A percentile compares a stretch with the other conserved stretches of the same genome.
phyloP scores from a whole-genome alignment of 2,113 vertebrate species.

The Alexandromys fortis region DNA sequence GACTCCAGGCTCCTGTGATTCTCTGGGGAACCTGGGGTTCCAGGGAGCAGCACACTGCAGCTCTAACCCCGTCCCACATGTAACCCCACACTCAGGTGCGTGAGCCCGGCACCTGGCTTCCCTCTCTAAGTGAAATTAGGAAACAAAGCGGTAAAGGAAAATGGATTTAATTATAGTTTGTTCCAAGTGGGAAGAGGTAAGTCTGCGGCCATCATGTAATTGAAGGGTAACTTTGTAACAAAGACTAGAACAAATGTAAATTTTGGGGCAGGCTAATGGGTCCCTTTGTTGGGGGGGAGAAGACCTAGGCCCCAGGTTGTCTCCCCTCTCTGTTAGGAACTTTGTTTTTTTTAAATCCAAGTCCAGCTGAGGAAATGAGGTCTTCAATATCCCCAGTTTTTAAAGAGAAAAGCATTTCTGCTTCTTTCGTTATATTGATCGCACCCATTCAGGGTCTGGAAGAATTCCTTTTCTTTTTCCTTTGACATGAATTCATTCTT shows the following conservation, averaged over 20 bases:
- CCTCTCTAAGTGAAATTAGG: not conserved
- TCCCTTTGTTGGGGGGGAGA: not conserved
- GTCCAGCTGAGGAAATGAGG: not conserved
- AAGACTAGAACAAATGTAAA: not conserved
- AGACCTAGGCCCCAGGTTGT: not conserved
- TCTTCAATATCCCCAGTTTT: not conserved
- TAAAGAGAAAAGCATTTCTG: not conserved
- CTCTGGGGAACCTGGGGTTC: not conserved
- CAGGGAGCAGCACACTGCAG: too few relatives aligned
- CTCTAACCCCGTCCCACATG: not conserved
- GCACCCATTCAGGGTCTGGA: not conserved
- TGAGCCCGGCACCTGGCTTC: not conserved
- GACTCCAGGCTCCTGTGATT: not conserved
- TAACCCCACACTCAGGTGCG: not conserved
- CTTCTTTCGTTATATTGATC: not conserved
- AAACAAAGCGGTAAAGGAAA: not conserved
- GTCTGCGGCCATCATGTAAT: not conserved
- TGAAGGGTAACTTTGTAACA: not conserved
- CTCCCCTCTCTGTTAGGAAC: not conserved
- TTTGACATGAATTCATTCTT: not conserved
- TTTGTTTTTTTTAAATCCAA: not conserved
- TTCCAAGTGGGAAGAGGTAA: not conserved
- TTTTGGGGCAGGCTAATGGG: not conserved
- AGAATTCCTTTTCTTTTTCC: not conserved
- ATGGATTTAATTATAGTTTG: not conserved